Conservation (phyloP, 1,140 invertebrate genomes). For the Leptinotarsa undecemlineata region DNA sequence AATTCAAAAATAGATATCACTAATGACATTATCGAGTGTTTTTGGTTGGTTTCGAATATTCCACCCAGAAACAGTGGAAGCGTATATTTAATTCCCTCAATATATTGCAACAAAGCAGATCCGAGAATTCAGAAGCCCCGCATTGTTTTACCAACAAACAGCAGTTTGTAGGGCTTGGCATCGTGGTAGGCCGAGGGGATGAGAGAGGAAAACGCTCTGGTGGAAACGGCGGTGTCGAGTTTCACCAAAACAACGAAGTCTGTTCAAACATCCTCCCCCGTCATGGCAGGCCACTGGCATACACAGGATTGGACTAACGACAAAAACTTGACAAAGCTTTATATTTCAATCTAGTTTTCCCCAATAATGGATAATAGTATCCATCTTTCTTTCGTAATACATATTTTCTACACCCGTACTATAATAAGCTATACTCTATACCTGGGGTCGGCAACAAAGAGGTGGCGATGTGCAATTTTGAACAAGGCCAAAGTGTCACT, state of each 20-base stretch:
- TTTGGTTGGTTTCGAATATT: too few species aligned
- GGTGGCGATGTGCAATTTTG: too few species aligned
- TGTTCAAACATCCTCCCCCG: slow-evolving; percentile 33
- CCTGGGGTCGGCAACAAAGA: too few species aligned
- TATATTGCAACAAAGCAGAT: background rate
- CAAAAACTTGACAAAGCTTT: background rate
- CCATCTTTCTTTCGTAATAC: too few species aligned
- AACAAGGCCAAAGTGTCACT: too few species aligned
- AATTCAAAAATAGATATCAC: too few species aligned
- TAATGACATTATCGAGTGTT: too few species aligned
- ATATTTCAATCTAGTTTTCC: too few species aligned
- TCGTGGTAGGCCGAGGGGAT: slow-evolving; percentile 10
- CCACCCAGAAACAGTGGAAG: too few species aligned
- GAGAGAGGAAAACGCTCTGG: background rate
- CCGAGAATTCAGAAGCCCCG: slow-evolving; percentile 20
- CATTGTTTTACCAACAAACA: slow-evolving; percentile 25
- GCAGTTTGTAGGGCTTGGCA: background rate
- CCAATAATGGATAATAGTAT: too few species aligned
- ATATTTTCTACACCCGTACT: background rate
- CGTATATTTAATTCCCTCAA: slow-evolving; percentile 1
- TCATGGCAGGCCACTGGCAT: slow-evolving; percentile 22
- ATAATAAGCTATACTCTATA: background rate
- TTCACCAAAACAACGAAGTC: slow-evolving; percentile 24
- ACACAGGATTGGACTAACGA: background rate
- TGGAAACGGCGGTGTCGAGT: slow-evolving; percentile 19